Evolutionary conservation across 1,140 invertebrate species (phyloP).

Genomic region (Euura lappo): DNA sequence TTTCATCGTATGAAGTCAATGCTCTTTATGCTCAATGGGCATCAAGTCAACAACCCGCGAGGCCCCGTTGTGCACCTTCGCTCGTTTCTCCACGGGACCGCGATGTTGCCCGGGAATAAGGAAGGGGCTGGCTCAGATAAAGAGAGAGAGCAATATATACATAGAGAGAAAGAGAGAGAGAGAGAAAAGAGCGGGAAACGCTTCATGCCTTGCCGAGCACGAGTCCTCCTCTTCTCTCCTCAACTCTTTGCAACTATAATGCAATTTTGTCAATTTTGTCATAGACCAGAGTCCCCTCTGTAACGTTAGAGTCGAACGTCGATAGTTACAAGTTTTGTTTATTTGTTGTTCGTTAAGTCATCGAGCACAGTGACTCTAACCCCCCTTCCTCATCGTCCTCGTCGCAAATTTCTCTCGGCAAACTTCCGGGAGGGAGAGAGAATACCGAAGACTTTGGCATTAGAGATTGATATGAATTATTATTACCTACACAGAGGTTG

Average conservation of each 20-base stretch:
- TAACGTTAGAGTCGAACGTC: too few relatives aligned
- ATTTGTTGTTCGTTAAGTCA: neutral
- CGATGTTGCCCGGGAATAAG: conserved; percentile 17
- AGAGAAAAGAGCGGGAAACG: conserved; percentile 39
- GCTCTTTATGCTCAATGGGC: conserved; percentile 60
- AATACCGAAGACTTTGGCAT: neutral
- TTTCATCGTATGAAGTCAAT: conserved; percentile 55
- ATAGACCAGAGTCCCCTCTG: too few relatives aligned
- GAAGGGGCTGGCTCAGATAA: conserved; percentile 23
- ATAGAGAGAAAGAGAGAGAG: conserved; percentile 10
- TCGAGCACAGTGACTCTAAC: neutral
- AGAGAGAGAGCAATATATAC: conserved; percentile 12
- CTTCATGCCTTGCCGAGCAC: conserved; percentile 50
- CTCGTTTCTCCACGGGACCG: conserved; percentile 9
- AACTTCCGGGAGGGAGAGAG: neutral
- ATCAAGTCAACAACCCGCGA: conserved; percentile 56
- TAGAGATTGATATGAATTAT: neutral
- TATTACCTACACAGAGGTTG: too few relatives aligned
- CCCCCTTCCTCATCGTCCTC: neutral
- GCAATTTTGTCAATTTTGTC: conserved; percentile 32
- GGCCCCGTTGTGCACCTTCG: conserved; percentile 24
- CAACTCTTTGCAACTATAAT: conserved; percentile 24
- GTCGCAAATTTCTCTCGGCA: neutral
- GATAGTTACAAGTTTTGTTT: too few relatives aligned
- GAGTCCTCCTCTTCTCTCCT: conserved; percentile 29